A percentile compares a stretch with the other conserved stretches of the same genome.
Conservation (phyloP, 1,140 invertebrate genomes). For the Melanaphis sacchari region DNA sequence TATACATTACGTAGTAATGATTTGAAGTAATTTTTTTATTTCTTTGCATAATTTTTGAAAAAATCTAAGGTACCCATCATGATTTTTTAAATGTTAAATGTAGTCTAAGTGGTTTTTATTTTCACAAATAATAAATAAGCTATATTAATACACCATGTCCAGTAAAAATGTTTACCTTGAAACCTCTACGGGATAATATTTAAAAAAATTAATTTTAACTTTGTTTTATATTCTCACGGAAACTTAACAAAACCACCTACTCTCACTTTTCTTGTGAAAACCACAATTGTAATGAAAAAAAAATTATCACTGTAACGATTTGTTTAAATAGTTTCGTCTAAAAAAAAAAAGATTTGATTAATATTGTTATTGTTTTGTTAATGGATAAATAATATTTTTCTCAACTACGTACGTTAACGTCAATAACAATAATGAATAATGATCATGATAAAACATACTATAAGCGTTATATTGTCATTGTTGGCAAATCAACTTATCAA, state of each 20-base stretch:
- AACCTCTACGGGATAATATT: not conserved
- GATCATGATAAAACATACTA: not conserved
- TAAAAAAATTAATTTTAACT: not conserved
- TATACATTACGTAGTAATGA: not conserved
- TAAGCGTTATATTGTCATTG: not conserved
- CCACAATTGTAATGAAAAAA: not conserved
- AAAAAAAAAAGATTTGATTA: not conserved
- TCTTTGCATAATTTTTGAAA: not conserved
- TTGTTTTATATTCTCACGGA: not conserved
- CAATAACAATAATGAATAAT: not conserved
- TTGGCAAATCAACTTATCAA: not conserved
- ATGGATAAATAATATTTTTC: not conserved
- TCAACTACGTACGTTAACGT: not conserved
- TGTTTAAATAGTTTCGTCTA: not conserved
- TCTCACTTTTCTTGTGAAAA: conserved; percentile 5
- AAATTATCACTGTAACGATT: not conserved
- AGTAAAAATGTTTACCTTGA: conserved; percentile 15
- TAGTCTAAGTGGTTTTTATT: not conserved
- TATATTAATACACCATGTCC: not conserved
- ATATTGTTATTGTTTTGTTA: no score
- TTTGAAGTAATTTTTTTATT: not conserved
- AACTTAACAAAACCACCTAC: not conserved
- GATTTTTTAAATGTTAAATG: not conserved
- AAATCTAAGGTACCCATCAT: not conserved
- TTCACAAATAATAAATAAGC: not conserved